phyloP scores from a whole-genome alignment of 2,888 invertebrate genomes.

The Eumacrocentrus americanus region DNA sequence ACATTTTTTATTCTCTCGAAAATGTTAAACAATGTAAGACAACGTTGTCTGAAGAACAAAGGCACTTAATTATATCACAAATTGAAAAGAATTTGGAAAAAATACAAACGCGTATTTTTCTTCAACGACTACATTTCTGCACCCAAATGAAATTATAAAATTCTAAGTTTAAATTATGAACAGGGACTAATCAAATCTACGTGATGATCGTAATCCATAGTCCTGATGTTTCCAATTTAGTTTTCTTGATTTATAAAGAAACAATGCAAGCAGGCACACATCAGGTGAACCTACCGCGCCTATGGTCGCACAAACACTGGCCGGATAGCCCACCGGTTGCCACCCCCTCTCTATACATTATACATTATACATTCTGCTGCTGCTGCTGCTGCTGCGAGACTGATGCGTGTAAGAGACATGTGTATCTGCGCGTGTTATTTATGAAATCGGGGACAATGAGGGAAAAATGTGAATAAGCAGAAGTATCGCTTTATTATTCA shows the following conservation, averaged over 20 bases:
- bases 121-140: not conserved
- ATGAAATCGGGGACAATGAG: not conserved
- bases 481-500: too few relatives aligned
- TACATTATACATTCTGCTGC: not conserved
- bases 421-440: constrained; percentile 6
- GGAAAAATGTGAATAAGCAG: not conserved
- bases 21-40: not conserved
- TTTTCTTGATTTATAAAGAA: not conserved
- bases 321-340: constrained; percentile 37
- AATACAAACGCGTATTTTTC: not conserved
- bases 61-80: not conserved
- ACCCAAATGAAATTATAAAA: not conserved
- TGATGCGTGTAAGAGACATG: constrained; percentile 17
- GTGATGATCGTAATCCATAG: not conserved
- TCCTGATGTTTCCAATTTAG: not conserved
- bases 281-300: constrained; percentile 32
- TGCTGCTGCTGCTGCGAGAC: not conserved
- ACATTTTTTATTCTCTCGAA: constrained; percentile 60
- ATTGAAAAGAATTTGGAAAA: not conserved
- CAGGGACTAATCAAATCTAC: not conserved
- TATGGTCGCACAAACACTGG: constrained; percentile 51
- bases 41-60: not conserved
- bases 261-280: not conserved
- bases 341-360: constrained; percentile 28
- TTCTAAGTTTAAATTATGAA: not conserved